phyloP scores from a whole-genome alignment of 1,140 invertebrate species.

The Propsilocerus akamusi region DNA sequence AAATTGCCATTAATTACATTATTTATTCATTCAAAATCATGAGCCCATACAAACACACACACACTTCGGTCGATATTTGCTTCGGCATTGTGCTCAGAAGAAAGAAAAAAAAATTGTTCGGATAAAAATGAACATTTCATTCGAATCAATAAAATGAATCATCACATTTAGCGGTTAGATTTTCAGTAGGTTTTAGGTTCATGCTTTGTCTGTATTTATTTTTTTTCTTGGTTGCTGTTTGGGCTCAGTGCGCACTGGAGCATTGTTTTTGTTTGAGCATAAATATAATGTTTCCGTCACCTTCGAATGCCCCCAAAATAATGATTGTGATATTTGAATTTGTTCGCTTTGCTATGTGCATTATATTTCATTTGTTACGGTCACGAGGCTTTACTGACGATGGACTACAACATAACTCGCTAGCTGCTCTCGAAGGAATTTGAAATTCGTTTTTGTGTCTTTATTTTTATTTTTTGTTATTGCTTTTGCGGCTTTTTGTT shows the following conservation, averaged over 20 bases:
- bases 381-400: no score
- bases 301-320: background rate
- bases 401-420: no score
- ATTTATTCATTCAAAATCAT: background rate
- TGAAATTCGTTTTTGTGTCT: no score
- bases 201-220: background rate
- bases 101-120: background rate
- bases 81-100: background rate
- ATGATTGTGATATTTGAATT: constrained; percentile 1
- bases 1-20: constrained; percentile 4
- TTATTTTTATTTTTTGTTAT: no score
- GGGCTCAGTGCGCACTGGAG: no score
- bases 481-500: no score
- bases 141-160: constrained; percentile 2
- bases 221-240: background rate
- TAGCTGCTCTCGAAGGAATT: no score
- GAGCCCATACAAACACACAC: background rate
- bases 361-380: background rate
- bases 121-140: background rate
- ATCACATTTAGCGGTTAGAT: no score
- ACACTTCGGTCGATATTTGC: background rate
- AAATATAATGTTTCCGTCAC: no score
- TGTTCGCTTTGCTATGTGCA: background rate
- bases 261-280: no score
- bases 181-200: background rate